Base-by-base conservation (phyloP, 2,113 vertebrate species). In the Microcebus griseorufus region DNA sequence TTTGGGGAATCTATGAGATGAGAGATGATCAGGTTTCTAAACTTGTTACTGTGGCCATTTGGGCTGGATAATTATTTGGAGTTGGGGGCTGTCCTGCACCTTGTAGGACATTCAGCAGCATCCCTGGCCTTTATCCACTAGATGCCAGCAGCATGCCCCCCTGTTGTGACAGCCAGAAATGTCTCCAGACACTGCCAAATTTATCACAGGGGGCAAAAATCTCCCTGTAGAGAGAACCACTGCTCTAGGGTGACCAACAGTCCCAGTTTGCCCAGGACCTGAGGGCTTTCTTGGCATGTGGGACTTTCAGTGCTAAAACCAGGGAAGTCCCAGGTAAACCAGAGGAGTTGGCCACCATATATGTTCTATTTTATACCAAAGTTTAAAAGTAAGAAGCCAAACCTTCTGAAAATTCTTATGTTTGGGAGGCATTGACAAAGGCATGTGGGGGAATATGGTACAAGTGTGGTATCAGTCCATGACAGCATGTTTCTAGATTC, bases 401-500 rank as follows among this genome's bases (percentile, higher is more conserved):
- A 60, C 13, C 3, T 79, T 51, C 83, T 72, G 22, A 25, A 48
- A 96, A 70, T 12, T 32, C 32, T 58, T 62, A 0, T 87, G 67
- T 81, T 65, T 7, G 14, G 34, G 55, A 70, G 29, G 27, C 17
- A 4, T 11, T 11, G 37, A 72, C 34, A 78, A 27, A 90, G n/a
- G 6, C 14, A 2, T 34, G 45, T 39, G 8, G 60, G 45, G 37
- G 37, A 80, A 39, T 6, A 16, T 12, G 62, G 60, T 6, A 4
- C 39, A 37, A 34, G 20, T 17, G 1, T 1, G 0, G 16, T 22
- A 20, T 51, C 69, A 42, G 75, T 39, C 29, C n/a, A 22, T 3
- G 0, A 45, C 27, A n/a, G 23, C 75, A 34, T 0, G 0, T 42
- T 45, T 64, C 27, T 51, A 12, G 1, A 48, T 23, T 62, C 22